A percentile compares a stretch with the other conserved stretches of the same genome.
These are phyloP conservation scores for Otolemur crassicaudatus DNA, from an alignment of 2,797 vertebrate genomes.

Conservation along the genomic window DNA sequence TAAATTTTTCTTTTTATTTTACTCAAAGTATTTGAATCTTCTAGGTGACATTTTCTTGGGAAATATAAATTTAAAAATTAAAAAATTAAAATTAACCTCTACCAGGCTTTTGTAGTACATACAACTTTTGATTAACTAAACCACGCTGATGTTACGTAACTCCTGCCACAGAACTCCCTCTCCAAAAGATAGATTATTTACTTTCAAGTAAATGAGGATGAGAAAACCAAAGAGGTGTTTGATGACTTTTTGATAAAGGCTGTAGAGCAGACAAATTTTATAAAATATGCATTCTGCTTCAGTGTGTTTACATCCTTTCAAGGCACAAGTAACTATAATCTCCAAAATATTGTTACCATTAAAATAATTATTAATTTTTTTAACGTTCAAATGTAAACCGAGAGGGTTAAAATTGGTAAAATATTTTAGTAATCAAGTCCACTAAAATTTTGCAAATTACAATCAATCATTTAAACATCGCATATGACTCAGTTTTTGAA, in stretches of 20 bases:
- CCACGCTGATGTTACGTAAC: constrained; percentile 69
- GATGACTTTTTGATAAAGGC: constrained; percentile 26
- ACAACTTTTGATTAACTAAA: constrained; percentile 77
- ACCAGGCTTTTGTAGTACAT: constrained; percentile 56
- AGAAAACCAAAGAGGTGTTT: constrained; percentile 55
- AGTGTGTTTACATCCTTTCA: background rate
- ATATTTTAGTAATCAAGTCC: constrained; percentile 52
- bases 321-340: background rate
- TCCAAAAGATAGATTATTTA: constrained; percentile 77
- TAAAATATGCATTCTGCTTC: constrained; percentile 61
- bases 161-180: background rate
- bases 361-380: constrained; percentile 53
- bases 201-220: constrained; percentile 73
- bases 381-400: constrained; percentile 43
- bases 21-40: constrained; percentile 51
- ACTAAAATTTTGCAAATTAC: constrained; percentile 59
- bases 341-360: constrained; percentile 51
- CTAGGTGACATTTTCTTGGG: constrained; percentile 31
- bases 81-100: constrained; percentile 70
- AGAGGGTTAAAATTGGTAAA: constrained; percentile 59
- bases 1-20: constrained; percentile 69
- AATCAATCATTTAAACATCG: constrained; percentile 41
- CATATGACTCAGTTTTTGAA: background rate
- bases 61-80: constrained; percentile 56
- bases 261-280: background rate